These are phyloP conservation scores for Campylorhamphus procurvoides DNA, from an alignment of 2,113 vertebrate genomes.

Conservation along the genomic window DNA sequence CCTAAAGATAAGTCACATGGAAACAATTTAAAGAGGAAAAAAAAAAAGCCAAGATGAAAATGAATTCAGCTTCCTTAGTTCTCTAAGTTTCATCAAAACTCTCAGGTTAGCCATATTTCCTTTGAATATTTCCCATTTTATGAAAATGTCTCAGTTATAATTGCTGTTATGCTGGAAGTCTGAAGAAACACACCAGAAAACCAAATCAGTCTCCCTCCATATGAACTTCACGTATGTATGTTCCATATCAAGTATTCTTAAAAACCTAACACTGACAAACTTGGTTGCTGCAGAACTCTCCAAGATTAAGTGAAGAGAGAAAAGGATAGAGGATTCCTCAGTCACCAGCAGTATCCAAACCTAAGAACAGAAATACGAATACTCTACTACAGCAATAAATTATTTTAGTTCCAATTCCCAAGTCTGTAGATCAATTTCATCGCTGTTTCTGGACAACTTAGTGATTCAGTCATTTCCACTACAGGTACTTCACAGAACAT, in stretches of 20 bases:
- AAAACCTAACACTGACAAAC: neutral
- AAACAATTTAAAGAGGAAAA: neutral
- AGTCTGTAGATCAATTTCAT: neutral
- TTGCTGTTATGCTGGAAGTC: neutral
- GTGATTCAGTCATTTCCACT: neutral
- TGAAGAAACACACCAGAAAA: neutral
- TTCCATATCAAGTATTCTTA: neutral
- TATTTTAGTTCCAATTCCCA: neutral
- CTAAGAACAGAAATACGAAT: neutral
- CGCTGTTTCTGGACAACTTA: neutral
- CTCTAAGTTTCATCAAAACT: neutral
- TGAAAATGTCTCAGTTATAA: neutral
- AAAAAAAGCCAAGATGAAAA: neutral
- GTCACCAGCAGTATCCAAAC: neutral
- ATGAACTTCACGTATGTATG: neutral
- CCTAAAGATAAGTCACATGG: neutral
- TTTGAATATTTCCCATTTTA: neutral
- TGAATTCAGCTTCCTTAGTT: neutral
- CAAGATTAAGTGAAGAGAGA: neutral
- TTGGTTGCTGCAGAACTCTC: neutral
- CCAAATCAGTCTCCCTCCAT: neutral
- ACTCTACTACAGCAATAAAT: fast-evolving
- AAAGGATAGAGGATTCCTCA: neutral
- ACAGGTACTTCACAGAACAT: neutral
- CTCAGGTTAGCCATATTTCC: neutral